Evolutionary conservation across 2,888 invertebrate genomes (phyloP), one percentile per base, ranked within the genome.

Genomic region (Caenorhabditis sp.): DNA sequence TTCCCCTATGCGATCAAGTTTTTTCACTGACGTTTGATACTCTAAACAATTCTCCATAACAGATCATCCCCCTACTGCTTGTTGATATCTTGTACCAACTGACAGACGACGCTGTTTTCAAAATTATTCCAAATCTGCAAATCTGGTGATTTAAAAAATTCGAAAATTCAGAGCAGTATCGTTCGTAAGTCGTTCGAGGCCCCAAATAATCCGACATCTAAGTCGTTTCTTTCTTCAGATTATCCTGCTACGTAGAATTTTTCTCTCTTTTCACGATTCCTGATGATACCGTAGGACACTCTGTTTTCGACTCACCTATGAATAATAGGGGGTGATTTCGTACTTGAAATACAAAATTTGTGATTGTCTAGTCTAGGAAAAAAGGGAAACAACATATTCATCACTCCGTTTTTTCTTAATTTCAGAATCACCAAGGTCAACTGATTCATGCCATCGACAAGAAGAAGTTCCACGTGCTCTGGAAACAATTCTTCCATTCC

Each of bases 401-500:
- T 22, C 26, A 58, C 26, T 16, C 51, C 14, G 4, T 6, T 7
- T 54, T 5, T 14, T 54, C 19, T n/a, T 8, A 24, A 14, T 82
- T 82, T 19, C 70, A 83, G 84, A 75, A 80, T 49, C 70, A 80
- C 22, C 84, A 76, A 51, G 84, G 84, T 16, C 63, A 84, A 38
- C 41, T 81, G 31, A 75, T 80, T 49, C 72, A 84, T 64, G 58
- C 58, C 19, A 84, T 84, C 58, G 80, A 80, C 58, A 70, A 80
- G 19, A 80, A 81, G 63, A 69, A 63, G n/a, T 85, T 85, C 63
- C 61, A 70, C 22, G 74, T 70, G 12, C 69, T 85, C 16, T 82
- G 82, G 82, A 82, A 85, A 44, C 79, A 85, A 56, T 85, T 82
- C 54, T 85, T 85, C 76, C 61, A 66, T 51, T 82, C 85, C 6